Base-by-base conservation (phyloP, 2,888 invertebrate species). In the Sarcophaga caerulescens region DNA sequence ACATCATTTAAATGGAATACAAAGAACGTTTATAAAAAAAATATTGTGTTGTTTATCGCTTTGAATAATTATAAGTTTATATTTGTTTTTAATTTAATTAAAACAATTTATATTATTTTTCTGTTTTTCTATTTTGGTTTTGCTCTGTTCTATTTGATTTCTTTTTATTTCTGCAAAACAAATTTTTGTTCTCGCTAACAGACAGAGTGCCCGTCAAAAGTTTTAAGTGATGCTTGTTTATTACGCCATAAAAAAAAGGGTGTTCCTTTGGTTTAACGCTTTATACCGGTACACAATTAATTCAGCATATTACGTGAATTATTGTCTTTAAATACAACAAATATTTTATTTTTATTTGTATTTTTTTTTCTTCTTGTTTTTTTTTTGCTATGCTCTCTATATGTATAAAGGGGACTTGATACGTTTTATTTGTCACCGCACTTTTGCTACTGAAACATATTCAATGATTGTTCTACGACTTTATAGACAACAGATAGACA, bases 371-470 rank as follows among this genome's bases (percentile, higher is more conserved):
- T 21, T 23, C 45, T 47, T 65, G 21, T 75, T 65, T 35, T 35
- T 35, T 35, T 25, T 3, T 47, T 45, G 65, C 44, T n/a, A 4
- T 21, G 14, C 52, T 17, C 4, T 35, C 3, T 45, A 21, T 21
- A n/a, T n/a, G n/a, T n/a, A 68, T 62, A 57, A 45, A 71, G 14
- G 5, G 35, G 12, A 14, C 63, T 75, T 57, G 66, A 69, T 65
- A 19, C 52, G 23, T 35, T 69, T 70, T 47, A 19, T 35, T 69
- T 70, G 52, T 74, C 73, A 80, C 63, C n/a, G 76, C 73, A 23
- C 23, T 77, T 74, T 73, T 69, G 76, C 63, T 60, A 85, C 85
- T 85, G 80, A 83, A 85, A 59, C 65, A 60, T 14, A 82, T 77
- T 74, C 35, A 80, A 74, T 65, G 65, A 70, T 69, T 69, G 63